Base-by-base conservation (phyloP, 2,797 vertebrate genomes). In the Anguilla megastoma region DNA sequence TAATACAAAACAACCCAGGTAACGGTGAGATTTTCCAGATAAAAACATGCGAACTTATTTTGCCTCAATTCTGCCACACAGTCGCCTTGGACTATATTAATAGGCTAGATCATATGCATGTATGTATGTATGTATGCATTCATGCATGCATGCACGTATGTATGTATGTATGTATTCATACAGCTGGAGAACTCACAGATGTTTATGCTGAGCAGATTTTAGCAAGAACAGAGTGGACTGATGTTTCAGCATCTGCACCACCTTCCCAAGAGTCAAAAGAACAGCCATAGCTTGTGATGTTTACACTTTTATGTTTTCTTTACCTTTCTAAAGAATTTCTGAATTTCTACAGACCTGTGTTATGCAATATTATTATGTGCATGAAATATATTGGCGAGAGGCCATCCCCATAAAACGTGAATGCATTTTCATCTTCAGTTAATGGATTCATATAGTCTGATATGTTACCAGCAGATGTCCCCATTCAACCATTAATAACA, bases 401-500 rank as follows among this genome's bases (percentile, higher is more conserved):
- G n/a, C 69, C 27, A 71, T 71, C 69, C 27, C 9, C 10, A 27
- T 71, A 30, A 71, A 71, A 71, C 7, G 10, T 71, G 2, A 27
- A 41, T 79, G 18, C 7, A 27, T 18, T 41, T 79, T 79, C 3
- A 33, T 82, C 18, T 80, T 8, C 16, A 27, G 45, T 48, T 82
- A 50, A 50, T 50, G 45, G 69, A 12, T 16, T 6, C 12, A 82
- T 12, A 9, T 48, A 27, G 63, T 63, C 2, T 24, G 71, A 7
- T 27, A 71, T 80, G 27, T 85, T 66, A 30, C 88, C 88, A 89
- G 69, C 86, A 87, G 88, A 82, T 85, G 88, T 89, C 88, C 71
- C 48, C 69, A 69, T 89, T 85, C 71, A 69, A 87, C 50, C 12
- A 76, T 71, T 54, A 86, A 86, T 69, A 18, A 41, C 14, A 41